A percentile compares a stretch with the other conserved stretches of the same genome.
These are phyloP conservation scores for Cephus spinipes DNA, from an alignment of 2,888 invertebrate species.

Conservation along the genomic window DNA sequence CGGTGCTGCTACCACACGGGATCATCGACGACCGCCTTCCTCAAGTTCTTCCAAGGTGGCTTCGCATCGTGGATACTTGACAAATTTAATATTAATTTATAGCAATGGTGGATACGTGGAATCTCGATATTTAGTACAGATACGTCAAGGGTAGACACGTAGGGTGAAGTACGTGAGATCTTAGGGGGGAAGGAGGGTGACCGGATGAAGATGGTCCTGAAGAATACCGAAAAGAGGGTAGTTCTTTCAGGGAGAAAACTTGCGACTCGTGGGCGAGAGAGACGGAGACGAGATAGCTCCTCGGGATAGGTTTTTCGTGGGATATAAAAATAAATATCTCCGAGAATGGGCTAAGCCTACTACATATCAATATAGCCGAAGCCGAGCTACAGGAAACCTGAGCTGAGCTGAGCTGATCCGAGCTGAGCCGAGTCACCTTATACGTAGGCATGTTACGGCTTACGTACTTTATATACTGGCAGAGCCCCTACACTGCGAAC, in stretches of 20 bases:
- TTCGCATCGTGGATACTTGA: background rate
- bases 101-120: background rate
- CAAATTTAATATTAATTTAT: background rate
- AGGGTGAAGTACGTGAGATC: background rate
- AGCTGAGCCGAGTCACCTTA: conserved; percentile 32
- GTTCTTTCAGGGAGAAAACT: background rate
- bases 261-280: background rate
- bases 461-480: conserved; percentile 39
- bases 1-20: background rate
- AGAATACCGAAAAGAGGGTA: background rate
- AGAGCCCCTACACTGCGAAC: conserved; percentile 15
- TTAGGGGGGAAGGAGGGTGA: background rate
- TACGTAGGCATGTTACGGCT: conserved; percentile 37
- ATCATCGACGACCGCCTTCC: background rate
- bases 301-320: conserved; percentile 1
- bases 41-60: background rate
- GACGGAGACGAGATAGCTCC: conserved; percentile 5
- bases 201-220: background rate
- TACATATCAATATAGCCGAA: conserved; percentile 39
- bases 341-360: conserved; percentile 38
- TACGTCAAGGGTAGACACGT: background rate
- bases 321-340: conserved; percentile 42
- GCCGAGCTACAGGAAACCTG: conserved; percentile 20
- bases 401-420: conserved; percentile 28
- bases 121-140: background rate